phyloP scores from a whole-genome alignment of 2,888 invertebrate genomes.

The Sisyra nigra region DNA sequence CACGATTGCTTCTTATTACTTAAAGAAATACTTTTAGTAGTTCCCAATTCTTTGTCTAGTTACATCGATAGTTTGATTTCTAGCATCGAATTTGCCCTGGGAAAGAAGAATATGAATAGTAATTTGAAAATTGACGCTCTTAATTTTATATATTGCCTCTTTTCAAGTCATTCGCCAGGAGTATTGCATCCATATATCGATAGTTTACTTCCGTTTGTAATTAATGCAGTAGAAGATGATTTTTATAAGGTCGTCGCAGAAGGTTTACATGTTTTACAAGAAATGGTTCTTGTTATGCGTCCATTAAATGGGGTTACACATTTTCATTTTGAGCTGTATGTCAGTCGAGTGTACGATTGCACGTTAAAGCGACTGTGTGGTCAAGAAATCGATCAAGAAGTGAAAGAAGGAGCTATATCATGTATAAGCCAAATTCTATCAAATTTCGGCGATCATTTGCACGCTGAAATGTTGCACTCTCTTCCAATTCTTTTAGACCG shows the following conservation, averaged over 20 bases:
- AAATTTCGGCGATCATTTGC: slow-evolving; percentile 75
- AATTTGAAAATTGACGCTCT: slow-evolving; percentile 97
- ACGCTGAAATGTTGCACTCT: slow-evolving; percentile 64
- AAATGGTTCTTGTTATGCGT: slow-evolving; percentile 84
- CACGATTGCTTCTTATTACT: slow-evolving; percentile 84
- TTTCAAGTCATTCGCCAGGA: slow-evolving; percentile 61
- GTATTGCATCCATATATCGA: slow-evolving; percentile 70
- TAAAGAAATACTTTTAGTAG: slow-evolving; percentile 74
- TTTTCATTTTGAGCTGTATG: slow-evolving; percentile 63
- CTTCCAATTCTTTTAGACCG: slow-evolving; percentile 91
- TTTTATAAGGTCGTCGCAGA: slow-evolving; percentile 99
- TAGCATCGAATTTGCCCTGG: slow-evolving; percentile 75
- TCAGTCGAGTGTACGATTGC: slow-evolving; percentile 66
- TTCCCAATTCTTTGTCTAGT: slow-evolving; percentile 76
- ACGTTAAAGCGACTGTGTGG: slow-evolving; percentile 76
- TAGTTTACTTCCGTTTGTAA: slow-evolving; percentile 67
- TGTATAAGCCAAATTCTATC: slow-evolving; percentile 92
- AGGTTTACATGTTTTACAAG: slow-evolving; percentile 82
- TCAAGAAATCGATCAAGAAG: slow-evolving; percentile 97
- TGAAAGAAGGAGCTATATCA: slow-evolving; percentile 94
- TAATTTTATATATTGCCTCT: slow-evolving; percentile 72
- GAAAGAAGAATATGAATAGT: slow-evolving; percentile 83
- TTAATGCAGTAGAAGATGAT: slow-evolving; percentile 80
- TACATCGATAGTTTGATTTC: slow-evolving; percentile 75
- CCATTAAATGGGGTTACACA: slow-evolving; percentile 43